Evolutionary conservation across 2,888 invertebrate genomes (phyloP).

Genomic region (Nesidiocoris tenuis): DNA sequence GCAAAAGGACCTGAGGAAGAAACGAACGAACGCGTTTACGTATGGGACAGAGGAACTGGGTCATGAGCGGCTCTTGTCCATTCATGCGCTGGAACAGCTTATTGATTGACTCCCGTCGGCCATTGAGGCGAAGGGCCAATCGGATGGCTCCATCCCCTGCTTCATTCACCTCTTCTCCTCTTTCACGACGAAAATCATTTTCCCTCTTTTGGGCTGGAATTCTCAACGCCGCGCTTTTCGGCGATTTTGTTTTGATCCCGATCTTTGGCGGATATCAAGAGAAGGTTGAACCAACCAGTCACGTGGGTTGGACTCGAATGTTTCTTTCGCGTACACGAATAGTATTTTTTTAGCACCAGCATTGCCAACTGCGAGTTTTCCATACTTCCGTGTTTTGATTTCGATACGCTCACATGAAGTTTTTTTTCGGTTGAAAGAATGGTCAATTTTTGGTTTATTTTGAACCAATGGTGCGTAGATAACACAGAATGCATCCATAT

Average conservation of each 20-base stretch:
- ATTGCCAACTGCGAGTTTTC: too few species aligned
- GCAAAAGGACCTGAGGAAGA: background rate
- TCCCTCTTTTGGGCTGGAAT: background rate
- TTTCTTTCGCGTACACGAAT: too few species aligned
- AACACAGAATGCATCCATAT: too few species aligned
- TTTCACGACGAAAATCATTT: conserved; percentile 1
- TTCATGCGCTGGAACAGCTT: conserved; percentile 29
- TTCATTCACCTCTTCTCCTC: conserved; percentile 29
- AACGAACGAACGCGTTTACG: conserved; percentile 20
- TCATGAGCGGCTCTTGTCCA: conserved; percentile 16
- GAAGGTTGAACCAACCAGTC: too few species aligned
- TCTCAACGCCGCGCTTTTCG: background rate
- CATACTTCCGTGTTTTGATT: too few species aligned
- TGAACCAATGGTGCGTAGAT: too few species aligned
- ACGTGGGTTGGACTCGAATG: too few species aligned
- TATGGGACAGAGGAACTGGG: conserved; percentile 14
- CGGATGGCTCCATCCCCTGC: conserved; percentile 2
- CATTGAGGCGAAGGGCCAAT: conserved; percentile 33
- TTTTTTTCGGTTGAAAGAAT: too few species aligned
- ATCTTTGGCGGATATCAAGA: too few species aligned
- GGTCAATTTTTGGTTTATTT: too few species aligned
- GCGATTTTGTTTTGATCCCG: background rate
- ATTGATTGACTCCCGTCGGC: conserved; percentile 32
- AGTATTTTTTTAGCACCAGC: too few species aligned
- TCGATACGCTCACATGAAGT: too few species aligned